Conservation (phyloP, 2,113 vertebrate genomes). For the Microtus richardsoni region DNA sequence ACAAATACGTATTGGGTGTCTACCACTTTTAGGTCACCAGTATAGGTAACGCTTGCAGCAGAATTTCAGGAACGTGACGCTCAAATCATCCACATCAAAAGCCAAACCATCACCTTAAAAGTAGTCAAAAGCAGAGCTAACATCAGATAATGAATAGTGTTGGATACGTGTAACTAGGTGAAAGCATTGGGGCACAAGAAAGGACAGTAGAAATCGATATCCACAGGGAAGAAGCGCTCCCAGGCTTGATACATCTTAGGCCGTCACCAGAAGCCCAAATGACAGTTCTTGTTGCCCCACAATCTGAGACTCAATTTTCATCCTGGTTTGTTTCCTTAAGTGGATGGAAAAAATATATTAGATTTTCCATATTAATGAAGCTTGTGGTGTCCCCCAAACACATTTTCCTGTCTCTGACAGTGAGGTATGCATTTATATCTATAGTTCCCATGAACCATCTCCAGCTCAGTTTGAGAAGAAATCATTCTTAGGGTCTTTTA, state of each 20-base stretch:
- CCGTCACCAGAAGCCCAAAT: constrained; percentile 47
- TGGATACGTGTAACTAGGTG: neutral
- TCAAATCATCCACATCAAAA: constrained; percentile 64
- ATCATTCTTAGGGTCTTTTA: neutral
- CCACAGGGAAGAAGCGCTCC: constrained; percentile 57
- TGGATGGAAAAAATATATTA: constrained; percentile 73
- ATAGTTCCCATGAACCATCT: neutral
- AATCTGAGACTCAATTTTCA: constrained; percentile 78
- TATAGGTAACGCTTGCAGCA: neutral
- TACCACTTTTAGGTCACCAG: constrained; percentile 25
- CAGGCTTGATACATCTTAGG: neutral
- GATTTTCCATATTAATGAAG: constrained; percentile 24
- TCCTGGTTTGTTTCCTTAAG: constrained; percentile 85
- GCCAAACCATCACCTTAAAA: constrained; percentile 64
- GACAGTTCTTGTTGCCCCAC: constrained; percentile 62
- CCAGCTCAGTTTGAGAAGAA: neutral
- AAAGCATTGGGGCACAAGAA: neutral
- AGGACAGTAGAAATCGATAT: neutral
- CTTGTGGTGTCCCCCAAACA: neutral
- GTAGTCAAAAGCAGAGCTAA: constrained; percentile 67
- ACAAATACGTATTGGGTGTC: constrained; percentile 39
- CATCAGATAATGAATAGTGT: neutral
- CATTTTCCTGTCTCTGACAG: neutral
- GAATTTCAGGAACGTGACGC: constrained; percentile 40
- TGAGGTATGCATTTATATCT: neutral